Conservation (phyloP, 2,113 vertebrate genomes). For the Cranoglanis bouderius region DNA sequence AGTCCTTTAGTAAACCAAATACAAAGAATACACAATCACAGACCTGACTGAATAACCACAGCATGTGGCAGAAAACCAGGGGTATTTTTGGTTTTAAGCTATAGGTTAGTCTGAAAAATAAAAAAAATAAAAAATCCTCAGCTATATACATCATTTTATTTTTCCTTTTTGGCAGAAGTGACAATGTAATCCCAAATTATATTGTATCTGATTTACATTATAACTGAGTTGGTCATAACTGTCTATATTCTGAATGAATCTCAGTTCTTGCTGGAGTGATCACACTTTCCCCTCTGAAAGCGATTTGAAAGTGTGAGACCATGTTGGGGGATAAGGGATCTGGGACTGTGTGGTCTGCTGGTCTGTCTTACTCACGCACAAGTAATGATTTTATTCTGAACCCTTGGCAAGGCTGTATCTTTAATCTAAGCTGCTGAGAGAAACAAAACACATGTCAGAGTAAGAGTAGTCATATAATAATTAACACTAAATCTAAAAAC, state of each 20-base stretch:
- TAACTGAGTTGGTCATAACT: neutral
- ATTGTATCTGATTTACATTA: neutral
- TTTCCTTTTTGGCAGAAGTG: neutral
- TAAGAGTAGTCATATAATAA: neutral
- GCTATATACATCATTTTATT: neutral
- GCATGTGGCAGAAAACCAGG: neutral
- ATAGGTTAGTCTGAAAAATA: neutral
- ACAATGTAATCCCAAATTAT: neutral
- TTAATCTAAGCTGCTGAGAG: slow-evolving; percentile 11
- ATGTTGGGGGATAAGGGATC: neutral
- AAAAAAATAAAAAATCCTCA: neutral
- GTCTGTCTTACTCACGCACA: neutral
- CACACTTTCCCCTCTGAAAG: neutral
- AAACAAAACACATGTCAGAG: slow-evolving; percentile 2
- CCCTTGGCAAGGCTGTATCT: neutral
- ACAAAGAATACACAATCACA: neutral
- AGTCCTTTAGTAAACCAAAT: neutral
- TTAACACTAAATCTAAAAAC: slow-evolving; percentile 1
- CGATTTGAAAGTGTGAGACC: neutral
- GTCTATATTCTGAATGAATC: neutral
- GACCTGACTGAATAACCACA: neutral
- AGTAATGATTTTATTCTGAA: neutral
- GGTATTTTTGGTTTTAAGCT: neutral
- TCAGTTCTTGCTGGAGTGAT: neutral
- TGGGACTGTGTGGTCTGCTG: neutral